A percentile compares a stretch with the other conserved stretches of the same genome.
Conservation (phyloP, 2,888 invertebrate species). For the Teleogryllus oceanicus region DNA sequence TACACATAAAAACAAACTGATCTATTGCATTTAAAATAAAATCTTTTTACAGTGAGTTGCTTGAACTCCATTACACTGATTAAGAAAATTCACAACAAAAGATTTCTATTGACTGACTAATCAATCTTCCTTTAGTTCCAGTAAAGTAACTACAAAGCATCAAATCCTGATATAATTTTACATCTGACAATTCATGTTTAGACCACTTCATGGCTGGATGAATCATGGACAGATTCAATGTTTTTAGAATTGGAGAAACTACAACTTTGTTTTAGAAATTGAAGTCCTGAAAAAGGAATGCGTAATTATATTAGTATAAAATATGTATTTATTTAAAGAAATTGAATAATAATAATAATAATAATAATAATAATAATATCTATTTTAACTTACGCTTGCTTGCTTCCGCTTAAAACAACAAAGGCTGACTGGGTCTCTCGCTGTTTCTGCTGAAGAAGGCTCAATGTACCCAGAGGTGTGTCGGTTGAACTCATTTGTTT, state of each 20-base stretch:
- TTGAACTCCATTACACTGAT: too few species aligned
- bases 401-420: slow-evolving; percentile 87
- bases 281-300: background rate
- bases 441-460: slow-evolving; percentile 92
- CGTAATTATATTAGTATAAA: background rate
- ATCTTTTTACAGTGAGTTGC: too few species aligned
- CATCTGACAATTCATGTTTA: too few species aligned
- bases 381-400: slow-evolving; percentile 50
- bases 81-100: too few species aligned
- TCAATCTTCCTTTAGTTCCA: too few species aligned
- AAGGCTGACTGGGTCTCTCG: slow-evolving; percentile 90
- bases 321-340: background rate
- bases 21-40: too few species aligned
- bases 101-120: too few species aligned
- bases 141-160: too few species aligned
- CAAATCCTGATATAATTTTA: too few species aligned
- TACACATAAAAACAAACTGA: too few species aligned
- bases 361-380: background rate
- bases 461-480: slow-evolving; percentile 92
- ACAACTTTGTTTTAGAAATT: slow-evolving; percentile 2
- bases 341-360: background rate
- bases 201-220: background rate
- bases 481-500: slow-evolving; percentile 97
- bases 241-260: background rate
- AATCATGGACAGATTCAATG: background rate